Conservation (phyloP, 2,888 invertebrate genomes). For the Temnothorax rugatulus region DNA sequence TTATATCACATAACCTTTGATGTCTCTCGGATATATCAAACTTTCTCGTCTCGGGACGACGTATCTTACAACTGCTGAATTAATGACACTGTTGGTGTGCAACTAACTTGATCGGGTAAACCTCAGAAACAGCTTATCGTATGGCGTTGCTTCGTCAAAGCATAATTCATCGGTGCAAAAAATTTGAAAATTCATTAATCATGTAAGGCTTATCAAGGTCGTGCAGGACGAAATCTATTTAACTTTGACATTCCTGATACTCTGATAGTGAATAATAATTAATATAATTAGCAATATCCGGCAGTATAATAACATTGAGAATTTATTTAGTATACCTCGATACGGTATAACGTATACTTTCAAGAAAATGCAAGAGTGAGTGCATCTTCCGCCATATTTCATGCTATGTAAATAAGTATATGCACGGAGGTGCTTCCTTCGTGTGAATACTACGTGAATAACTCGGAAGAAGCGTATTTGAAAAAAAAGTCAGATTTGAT, state of each 20-base stretch:
- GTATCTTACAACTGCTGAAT: neutral
- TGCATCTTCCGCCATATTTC: slow-evolving; percentile 9
- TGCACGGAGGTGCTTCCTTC: neutral
- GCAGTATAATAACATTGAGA: neutral
- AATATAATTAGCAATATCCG: neutral
- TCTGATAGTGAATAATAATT: neutral
- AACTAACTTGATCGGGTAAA: neutral
- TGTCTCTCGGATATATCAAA: neutral
- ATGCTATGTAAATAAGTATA: slow-evolving; percentile 23
- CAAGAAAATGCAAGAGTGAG: neutral
- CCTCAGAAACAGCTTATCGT: neutral
- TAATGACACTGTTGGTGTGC: neutral
- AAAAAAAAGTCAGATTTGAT: slow-evolving; percentile 4
- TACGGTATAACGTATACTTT: neutral
- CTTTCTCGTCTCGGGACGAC: neutral
- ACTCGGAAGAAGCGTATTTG: neutral
- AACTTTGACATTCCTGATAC: neutral
- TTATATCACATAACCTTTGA: neutral
- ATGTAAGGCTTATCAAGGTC: neutral
- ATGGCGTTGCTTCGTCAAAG: neutral
- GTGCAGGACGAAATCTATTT: neutral
- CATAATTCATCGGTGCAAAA: neutral
- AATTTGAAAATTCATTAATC: slow-evolving; percentile 11
- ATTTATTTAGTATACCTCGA: slow-evolving; percentile 6
- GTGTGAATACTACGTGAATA: neutral